phyloP scores from a whole-genome alignment of 2,113 vertebrate species.

The Nothobranchius kuhntae region DNA sequence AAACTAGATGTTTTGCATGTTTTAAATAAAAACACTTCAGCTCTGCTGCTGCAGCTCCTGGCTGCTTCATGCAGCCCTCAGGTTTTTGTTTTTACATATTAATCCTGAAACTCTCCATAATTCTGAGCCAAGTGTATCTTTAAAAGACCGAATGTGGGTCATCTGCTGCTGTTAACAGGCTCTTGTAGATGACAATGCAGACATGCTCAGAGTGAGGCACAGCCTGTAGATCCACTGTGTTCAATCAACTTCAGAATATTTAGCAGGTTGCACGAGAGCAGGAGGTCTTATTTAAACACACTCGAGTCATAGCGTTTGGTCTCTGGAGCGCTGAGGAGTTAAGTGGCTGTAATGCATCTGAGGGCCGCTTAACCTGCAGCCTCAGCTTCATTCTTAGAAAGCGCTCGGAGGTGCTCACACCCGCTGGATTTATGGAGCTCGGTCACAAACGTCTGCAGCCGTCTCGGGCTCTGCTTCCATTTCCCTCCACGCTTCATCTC shows the following conservation, averaged over 20 bases:
- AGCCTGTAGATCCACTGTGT: no score
- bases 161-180: not conserved
- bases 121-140: not conserved
- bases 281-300: constrained; percentile 24
- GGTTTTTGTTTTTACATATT: not conserved
- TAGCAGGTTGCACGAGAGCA: constrained; percentile 5
- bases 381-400: constrained; percentile 58
- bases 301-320: constrained; percentile 40
- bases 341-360: constrained; percentile 61
- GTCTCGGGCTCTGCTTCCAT: constrained; percentile 4
- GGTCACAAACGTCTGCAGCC: constrained; percentile 44
- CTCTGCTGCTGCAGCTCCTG: no score
- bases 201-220: constrained; percentile 14
- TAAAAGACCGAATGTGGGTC: not conserved
- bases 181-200: not conserved
- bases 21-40: no score
- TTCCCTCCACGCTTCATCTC: not conserved
- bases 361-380: constrained; percentile 47
- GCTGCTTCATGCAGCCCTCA: not conserved
- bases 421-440: constrained; percentile 43
- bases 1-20: no score
- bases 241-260: not conserved
- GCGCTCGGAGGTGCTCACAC: constrained; percentile 57
- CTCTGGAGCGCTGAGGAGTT: constrained; percentile 56
- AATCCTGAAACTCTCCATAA: not conserved